These are phyloP conservation scores for Harpagoxenus sublaevis DNA, from an alignment of 2,888 invertebrate genomes.

Conservation along the genomic window DNA sequence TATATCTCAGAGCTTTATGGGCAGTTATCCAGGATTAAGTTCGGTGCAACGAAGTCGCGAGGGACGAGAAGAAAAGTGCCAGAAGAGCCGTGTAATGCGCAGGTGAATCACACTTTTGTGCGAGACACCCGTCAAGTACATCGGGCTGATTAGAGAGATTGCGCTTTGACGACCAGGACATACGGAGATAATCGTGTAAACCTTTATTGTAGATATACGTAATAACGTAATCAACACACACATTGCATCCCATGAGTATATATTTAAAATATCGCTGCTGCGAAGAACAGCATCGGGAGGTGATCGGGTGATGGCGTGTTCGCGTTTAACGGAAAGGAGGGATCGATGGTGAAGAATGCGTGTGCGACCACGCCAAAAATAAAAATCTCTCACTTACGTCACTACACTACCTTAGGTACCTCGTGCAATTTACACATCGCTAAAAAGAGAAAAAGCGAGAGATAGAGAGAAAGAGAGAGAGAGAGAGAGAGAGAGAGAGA, in stretches of 20 bases:
- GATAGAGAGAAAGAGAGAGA: slow-evolving; percentile 16
- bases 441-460: slow-evolving; percentile 58
- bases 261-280: slow-evolving; percentile 43
- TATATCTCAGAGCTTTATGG: neutral
- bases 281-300: neutral
- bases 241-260: slow-evolving; percentile 64
- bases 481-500: slow-evolving; percentile 36
- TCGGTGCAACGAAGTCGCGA: slow-evolving; percentile 4
- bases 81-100: slow-evolving; percentile 17
- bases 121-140: slow-evolving; percentile 17
- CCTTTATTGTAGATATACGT: slow-evolving; percentile 70
- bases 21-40: neutral
- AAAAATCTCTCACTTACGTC: slow-evolving; percentile 59
- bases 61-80: slow-evolving; percentile 26
- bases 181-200: slow-evolving; percentile 68
- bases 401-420: slow-evolving; percentile 58
- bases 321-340: slow-evolving; percentile 10
- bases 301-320: slow-evolving; percentile 6
- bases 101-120: slow-evolving; percentile 5
- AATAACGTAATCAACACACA: slow-evolving; percentile 59
- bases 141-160: slow-evolving; percentile 52
- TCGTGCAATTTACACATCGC: slow-evolving; percentile 70
- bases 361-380: slow-evolving; percentile 55
- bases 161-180: slow-evolving; percentile 63
- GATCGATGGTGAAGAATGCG: slow-evolving; percentile 32